A percentile compares a stretch with the other conserved stretches of the same genome.
These are phyloP conservation scores for Podocnemis expansa DNA, from an alignment of 2,113 vertebrate genomes.

Conservation along the genomic window DNA sequence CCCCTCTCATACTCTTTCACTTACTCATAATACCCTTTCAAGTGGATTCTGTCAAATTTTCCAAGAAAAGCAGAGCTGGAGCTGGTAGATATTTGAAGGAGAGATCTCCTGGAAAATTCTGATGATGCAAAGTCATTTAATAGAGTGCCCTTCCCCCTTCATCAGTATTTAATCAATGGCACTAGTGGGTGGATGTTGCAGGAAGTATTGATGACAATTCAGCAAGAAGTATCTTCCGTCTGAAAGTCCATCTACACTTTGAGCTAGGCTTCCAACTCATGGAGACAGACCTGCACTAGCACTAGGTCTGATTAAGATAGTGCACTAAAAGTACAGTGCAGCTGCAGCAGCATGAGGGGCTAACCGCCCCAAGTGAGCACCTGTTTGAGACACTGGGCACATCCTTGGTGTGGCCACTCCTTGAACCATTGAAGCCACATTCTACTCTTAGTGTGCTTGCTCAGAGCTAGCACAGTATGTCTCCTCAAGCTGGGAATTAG, in stretches of 20 bases:
- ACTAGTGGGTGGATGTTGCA: not conserved
- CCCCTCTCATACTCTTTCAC: not conserved
- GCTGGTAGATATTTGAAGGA: not conserved
- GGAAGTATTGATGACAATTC: not conserved
- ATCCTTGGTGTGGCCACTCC: too few species aligned
- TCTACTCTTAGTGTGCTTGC: too few species aligned
- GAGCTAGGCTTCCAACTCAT: too few species aligned
- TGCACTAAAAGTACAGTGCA: too few species aligned
- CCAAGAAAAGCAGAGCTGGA: not conserved
- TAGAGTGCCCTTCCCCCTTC: not conserved
- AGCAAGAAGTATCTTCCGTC: not conserved
- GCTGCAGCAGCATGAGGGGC: too few species aligned
- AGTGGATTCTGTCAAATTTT: not conserved
- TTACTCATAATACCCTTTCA: not conserved
- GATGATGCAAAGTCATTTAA: not conserved
- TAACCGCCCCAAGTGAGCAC: too few species aligned
- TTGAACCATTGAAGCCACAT: too few species aligned
- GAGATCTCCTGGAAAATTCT: not conserved
- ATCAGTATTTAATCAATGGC: not conserved
- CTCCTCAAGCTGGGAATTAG: too few species aligned
- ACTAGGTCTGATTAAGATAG: too few species aligned
- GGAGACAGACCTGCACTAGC: too few species aligned
- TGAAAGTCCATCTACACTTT: not conserved
- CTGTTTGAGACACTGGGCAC: too few species aligned
- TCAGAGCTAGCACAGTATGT: too few species aligned